Conservation (phyloP, 2,113 vertebrate genomes). For the Chaetodon trifascialis region DNA sequence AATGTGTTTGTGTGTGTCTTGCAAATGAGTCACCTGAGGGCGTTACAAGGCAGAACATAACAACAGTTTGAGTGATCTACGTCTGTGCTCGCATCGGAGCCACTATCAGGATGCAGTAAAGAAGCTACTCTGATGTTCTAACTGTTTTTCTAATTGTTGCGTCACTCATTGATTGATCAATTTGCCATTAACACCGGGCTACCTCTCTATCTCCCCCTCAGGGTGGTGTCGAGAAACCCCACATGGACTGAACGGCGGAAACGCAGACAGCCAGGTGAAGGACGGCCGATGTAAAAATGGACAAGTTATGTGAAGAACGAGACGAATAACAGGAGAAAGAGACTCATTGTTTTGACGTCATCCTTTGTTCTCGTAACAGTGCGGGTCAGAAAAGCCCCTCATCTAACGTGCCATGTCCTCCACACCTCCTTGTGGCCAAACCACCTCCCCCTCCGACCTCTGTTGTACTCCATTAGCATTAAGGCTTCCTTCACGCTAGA, state of each 20-base stretch:
- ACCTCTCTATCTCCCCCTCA: slow-evolving; percentile 66
- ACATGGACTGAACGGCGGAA: slow-evolving; percentile 84
- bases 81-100: background rate
- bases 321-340: slow-evolving; percentile 39
- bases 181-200: background rate
- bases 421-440: slow-evolving; percentile 69
- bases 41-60: background rate
- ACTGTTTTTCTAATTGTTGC: background rate
- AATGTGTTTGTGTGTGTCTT: background rate
- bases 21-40: background rate
- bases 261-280: slow-evolving; percentile 24
- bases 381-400: slow-evolving; percentile 47
- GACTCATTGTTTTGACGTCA: slow-evolving; percentile 56
- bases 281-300: slow-evolving; percentile 53
- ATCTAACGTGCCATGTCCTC: slow-evolving; percentile 76
- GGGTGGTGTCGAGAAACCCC: slow-evolving; percentile 91
- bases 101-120: background rate
- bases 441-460: slow-evolving; percentile 30
- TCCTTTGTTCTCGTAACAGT: slow-evolving; percentile 56
- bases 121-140: background rate
- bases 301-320: slow-evolving; percentile 41
- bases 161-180: background rate
- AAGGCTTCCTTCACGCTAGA: slow-evolving; percentile 38
- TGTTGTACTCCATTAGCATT: slow-evolving; percentile 48
- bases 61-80: background rate